Base-by-base conservation (phyloP, 2,888 invertebrate species). In the Junonia oenone region DNA sequence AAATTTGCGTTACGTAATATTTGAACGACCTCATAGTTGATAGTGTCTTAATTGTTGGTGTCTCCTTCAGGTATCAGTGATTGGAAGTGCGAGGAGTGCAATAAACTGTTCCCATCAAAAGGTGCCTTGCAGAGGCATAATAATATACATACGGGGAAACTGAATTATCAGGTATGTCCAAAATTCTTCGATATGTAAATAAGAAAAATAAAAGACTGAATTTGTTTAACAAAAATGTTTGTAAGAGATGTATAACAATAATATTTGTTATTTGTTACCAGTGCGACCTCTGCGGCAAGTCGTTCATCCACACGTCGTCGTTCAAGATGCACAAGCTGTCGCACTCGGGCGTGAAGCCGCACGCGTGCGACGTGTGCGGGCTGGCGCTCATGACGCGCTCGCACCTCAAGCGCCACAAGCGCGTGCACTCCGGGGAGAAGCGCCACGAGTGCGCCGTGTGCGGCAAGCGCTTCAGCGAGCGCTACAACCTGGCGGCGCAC, bases 271-370 rank as follows among this genome's bases (percentile, higher is more conserved):
- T 31, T 0, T 6, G 33, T 17, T 73, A 69, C 5, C 86, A 92
- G 83, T 93, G 93, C 74, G 92, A 92, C 73, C 75, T 91, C 61
- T 93, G 93, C 81, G 92, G 92, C 65, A 92, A 93, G 79, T 91
- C 92, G 61, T 93, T 93, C 79, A 90, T 93, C 68, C 93, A 94
- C 87, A 93, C 93, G 69, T 93, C 93, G 38, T 93, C 93, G 40
- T 94, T 94, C 82, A 93, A 92, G 76, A 92, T 93, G 91, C 94
- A 94, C 81, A 91, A 91, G 74, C 76, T 93, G 71, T 92, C 92
- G 27, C 94, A 94, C 80, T 89, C 91, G 40, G 93, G 93, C 59
- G 76, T 91, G 63, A 92, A 92, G 78, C 89, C 91, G 56, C 92
- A 91, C 83, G 80, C 91, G 61, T 93, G 93, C 73, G 82, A 84